A percentile compares a stretch with the other conserved stretches of the same genome.
Evolutionary conservation across 1,140 invertebrate genomes (phyloP).

Genomic region (Drosophila saltans): DNA sequence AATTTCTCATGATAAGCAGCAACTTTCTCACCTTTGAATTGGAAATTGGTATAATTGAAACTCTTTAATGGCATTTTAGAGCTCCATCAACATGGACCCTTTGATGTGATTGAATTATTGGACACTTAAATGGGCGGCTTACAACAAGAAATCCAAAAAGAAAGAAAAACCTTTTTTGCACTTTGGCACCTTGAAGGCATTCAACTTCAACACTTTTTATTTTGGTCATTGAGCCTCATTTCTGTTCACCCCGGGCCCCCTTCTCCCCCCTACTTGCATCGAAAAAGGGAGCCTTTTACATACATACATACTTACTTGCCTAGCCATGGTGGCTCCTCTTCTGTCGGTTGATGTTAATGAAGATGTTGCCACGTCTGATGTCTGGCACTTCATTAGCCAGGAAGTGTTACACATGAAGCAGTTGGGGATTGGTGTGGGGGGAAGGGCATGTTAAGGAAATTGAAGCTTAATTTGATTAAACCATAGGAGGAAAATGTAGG

Average conservation of each 20-base stretch:
- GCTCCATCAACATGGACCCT: conserved; percentile 69
- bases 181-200: conserved; percentile 45
- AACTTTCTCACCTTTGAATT: conserved; percentile 49
- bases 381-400: conserved; percentile 69
- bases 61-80: conserved; percentile 71
- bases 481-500: neutral
- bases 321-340: conserved; percentile 20
- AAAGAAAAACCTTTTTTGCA: conserved; percentile 53
- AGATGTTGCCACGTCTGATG: conserved; percentile 60
- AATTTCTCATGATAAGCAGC: conserved; percentile 36
- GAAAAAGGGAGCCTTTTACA: conserved; percentile 51
- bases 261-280: neutral
- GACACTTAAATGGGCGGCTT: conserved; percentile 78
- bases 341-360: conserved; percentile 61
- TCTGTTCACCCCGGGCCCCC: neutral
- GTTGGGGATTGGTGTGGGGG: neutral
- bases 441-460: conserved; percentile 40
- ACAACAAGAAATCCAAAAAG: conserved; percentile 30
- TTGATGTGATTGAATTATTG: conserved; percentile 80
- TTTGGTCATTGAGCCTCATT: conserved; percentile 15
- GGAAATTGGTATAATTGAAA: conserved; percentile 76
- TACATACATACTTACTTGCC: conserved; percentile 11
- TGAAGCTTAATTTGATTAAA: conserved; percentile 48
- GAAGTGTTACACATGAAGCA: conserved; percentile 69
- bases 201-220: conserved; percentile 43